A percentile compares a stretch with the other conserved stretches of the same genome.
Evolutionary conservation across 2,888 invertebrate genomes (phyloP).

Genomic region (Parnassius glacialis): DNA sequence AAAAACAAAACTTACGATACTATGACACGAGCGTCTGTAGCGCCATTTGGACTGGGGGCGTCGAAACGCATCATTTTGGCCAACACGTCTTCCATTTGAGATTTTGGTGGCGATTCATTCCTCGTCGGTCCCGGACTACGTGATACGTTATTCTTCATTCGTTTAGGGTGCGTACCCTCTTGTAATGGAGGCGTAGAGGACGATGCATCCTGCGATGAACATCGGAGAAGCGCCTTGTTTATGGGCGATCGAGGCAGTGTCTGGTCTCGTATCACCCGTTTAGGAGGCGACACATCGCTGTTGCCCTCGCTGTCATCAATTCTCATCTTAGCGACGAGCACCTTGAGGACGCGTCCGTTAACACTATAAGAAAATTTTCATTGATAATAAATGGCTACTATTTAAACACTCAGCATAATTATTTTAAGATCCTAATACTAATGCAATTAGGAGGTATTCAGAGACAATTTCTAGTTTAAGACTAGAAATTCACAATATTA

Average conservation of each 20-base stretch:
- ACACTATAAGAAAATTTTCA: conserved; percentile 33
- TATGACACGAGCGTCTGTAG: conserved; percentile 59
- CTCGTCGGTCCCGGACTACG: background rate
- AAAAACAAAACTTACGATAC: conserved; percentile 53
- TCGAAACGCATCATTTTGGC: conserved; percentile 43
- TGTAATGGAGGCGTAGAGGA: background rate
- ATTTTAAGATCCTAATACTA: too few species aligned
- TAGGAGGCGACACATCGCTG: conserved; percentile 37
- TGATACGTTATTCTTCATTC: background rate
- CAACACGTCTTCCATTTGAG: too few species aligned
- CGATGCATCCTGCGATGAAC: background rate
- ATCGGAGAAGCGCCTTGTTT: conserved; percentile 12
- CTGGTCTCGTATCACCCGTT: conserved; percentile 25
- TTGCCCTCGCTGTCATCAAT: conserved; percentile 41
- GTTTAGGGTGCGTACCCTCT: background rate
- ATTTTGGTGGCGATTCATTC: background rate
- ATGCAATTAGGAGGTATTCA: too few species aligned
- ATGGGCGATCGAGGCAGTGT: conserved; percentile 21
- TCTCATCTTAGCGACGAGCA: conserved; percentile 63
- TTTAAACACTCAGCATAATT: too few species aligned
- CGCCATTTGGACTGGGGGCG: conserved; percentile 70
- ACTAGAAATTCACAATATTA: too few species aligned
- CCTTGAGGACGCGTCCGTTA: conserved; percentile 60
- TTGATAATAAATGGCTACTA: too few species aligned
- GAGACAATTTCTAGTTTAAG: too few species aligned